Base-by-base conservation (phyloP, 2,113 vertebrate species). In the Anser cygnoides region DNA sequence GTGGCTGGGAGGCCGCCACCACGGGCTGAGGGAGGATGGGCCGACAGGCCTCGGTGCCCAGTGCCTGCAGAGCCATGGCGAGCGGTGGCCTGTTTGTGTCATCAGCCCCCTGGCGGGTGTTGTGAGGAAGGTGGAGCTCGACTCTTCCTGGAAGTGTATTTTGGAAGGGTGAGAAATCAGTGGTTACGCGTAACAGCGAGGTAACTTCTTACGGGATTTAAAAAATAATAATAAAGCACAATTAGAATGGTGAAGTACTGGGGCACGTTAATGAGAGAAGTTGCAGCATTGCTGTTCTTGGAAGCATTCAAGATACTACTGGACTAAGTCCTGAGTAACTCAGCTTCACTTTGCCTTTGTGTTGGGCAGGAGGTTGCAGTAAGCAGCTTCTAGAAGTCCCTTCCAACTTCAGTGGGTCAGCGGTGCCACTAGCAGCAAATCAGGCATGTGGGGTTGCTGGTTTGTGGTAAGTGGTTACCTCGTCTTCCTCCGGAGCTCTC, bases 151-250 rank as follows among this genome's bases (percentile, higher is more conserved):
- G 73, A 39, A 89, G 61, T 49, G 22, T 39, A 3, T 35, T 52
- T 92, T 89, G 68, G 90, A 93, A 93, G 91, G 65, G 5, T 78
- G 52, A 82, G 74, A 82, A 96, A 88, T 92, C 62, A 87, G 39
- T 68, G 76, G 87, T 75, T 94, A 55, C 70, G 84, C 72, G 65
- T 96, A 81, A 84, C n/a, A 81, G 89, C 86, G 81, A 75, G 54
- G 57, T 84, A 89, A 79, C 81, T 95, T 79, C 81, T 91, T 82
- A 55, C 50, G 66, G 50, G 39, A 87, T 91, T 78, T 46, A 66
- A 50, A 9, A 37, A 31, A 57, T 29, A 55, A 29, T 28, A 54
- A 55, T 28, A 55, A 35, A 52, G 19, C 5, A 14, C 0, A 44
- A 74, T 33, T 35, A 35, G 44, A 74, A 63, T 52, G 7, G 28